phyloP scores from a whole-genome alignment of 2,888 invertebrate genomes.

The Dryococelus australis region DNA sequence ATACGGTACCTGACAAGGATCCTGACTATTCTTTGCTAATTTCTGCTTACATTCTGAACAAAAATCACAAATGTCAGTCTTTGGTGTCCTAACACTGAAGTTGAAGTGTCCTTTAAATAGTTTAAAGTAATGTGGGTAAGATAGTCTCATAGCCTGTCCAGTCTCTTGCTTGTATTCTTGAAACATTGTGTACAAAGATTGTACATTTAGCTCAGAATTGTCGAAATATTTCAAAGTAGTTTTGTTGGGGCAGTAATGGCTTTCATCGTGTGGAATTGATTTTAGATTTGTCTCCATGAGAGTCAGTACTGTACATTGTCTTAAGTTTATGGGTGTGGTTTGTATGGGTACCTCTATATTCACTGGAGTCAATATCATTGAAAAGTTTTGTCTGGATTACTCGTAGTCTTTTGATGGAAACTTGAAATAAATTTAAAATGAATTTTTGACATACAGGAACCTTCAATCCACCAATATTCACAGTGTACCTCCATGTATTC shows the following conservation, averaged over 20 bases:
- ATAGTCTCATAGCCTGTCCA: too few species aligned
- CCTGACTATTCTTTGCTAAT: too few species aligned
- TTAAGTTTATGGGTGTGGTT: neutral
- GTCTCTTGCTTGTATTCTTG: neutral
- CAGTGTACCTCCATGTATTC: too few species aligned
- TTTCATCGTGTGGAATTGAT: neutral
- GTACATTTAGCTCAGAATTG: neutral
- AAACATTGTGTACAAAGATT: neutral
- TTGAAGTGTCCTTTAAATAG: neutral
- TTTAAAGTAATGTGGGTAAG: neutral
- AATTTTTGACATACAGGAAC: neutral
- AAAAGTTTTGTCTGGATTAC: conserved; percentile 5
- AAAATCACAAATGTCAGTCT: neutral
- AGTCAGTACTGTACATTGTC: neutral
- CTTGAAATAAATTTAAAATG: too few species aligned
- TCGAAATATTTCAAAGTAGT: neutral
- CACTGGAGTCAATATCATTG: neutral
- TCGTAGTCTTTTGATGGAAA: neutral
- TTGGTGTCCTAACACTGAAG: neutral
- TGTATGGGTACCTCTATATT: neutral
- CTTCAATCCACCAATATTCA: too few species aligned
- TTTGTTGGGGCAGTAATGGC: neutral
- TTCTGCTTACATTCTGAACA: too few species aligned
- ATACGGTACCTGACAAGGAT: neutral
- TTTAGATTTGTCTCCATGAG: neutral